Conservation (phyloP, 2,113 vertebrate genomes). For the Otocyon megalotis region DNA sequence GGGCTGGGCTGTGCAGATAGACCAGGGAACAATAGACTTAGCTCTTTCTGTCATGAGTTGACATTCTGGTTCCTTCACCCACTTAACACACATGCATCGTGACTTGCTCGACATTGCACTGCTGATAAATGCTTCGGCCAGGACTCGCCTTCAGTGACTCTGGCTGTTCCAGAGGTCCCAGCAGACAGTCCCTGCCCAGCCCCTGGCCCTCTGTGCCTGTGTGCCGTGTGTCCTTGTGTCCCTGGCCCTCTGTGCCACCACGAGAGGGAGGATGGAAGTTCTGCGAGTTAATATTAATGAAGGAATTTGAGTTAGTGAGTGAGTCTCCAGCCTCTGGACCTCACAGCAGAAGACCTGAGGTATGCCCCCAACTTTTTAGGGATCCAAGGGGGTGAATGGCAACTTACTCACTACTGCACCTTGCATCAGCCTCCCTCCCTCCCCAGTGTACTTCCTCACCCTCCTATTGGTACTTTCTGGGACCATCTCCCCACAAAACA, state of each 20-base stretch:
- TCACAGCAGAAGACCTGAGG: background rate
- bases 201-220: background rate
- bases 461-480: background rate
- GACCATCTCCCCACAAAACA: background rate
- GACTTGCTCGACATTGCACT: background rate
- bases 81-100: background rate
- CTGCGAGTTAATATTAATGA: background rate
- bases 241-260: background rate
- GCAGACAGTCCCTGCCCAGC: too few relatives aligned
- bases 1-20: background rate
- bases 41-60: background rate
- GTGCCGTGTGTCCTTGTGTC: too few relatives aligned
- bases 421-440: background rate
- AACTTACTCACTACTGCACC: too few relatives aligned
- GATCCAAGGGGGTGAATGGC: too few relatives aligned
- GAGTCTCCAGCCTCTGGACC: background rate
- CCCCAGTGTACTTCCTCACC: too few relatives aligned
- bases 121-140: background rate
- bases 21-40: background rate
- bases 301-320: accelerated
- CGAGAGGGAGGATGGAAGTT: background rate
- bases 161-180: background rate
- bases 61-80: background rate
- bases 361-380: background rate
- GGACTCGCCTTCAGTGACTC: background rate